Percentiles rank a stretch among this genome's conserved stretches.
phyloP scores from a whole-genome alignment of 2,113 vertebrate species.

The Pseudorasbora parva region DNA sequence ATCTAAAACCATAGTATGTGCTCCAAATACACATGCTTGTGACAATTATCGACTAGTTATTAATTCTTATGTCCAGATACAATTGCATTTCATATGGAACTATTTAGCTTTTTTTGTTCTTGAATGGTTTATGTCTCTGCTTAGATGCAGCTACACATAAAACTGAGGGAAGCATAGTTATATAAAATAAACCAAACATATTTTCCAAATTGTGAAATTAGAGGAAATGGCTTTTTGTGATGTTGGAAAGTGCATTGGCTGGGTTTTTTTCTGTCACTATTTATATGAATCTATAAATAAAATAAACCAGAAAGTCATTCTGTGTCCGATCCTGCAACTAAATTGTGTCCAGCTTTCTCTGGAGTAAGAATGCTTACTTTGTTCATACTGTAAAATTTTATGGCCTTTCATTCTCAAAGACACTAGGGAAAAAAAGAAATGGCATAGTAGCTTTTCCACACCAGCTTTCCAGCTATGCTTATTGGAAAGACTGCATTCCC shows the following conservation, averaged over 20 bases:
- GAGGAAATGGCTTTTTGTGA: conserved; percentile 33
- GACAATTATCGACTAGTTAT: background rate
- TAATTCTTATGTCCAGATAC: background rate
- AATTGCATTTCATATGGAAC: background rate
- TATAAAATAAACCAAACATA: conserved; percentile 32
- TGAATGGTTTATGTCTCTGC: background rate
- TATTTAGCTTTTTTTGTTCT: background rate
- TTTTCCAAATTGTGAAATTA: conserved; percentile 46
- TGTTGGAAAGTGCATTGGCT: conserved; percentile 26
- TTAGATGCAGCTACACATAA: conserved; percentile 6
- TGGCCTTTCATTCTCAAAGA: conserved; percentile 18
- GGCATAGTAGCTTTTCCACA: background rate
- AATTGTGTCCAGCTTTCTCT: conserved; percentile 14
- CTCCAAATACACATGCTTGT: background rate
- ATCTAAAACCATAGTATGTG: background rate
- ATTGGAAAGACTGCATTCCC: conserved; percentile 19
- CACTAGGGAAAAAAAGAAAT: background rate
- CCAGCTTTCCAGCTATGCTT: conserved; percentile 27
- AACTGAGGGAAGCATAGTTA: background rate
- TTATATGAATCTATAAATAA: conserved; percentile 16
- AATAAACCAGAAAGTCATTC: conserved; percentile 28
- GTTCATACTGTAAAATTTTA: conserved; percentile 25
- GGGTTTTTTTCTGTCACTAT: background rate
- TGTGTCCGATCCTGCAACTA: background rate
- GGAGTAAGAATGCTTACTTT: conserved; percentile 18